Evolutionary conservation across 2,113 vertebrate species (phyloP).

Genomic region (Platysternon megacephalum): DNA sequence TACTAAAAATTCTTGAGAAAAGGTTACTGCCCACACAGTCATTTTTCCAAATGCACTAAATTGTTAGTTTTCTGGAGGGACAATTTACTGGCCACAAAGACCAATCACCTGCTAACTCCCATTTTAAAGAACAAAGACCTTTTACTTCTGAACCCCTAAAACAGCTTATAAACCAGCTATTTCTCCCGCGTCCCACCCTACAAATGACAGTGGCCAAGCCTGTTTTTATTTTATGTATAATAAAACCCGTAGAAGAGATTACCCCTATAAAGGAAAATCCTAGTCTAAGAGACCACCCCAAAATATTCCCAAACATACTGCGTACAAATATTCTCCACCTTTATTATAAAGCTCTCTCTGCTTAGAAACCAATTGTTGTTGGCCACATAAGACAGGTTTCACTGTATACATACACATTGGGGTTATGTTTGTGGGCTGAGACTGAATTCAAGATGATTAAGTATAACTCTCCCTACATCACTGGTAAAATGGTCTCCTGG

Average conservation of each 20-base stretch:
- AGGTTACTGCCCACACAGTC: constrained; percentile 55
- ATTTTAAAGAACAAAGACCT: not conserved
- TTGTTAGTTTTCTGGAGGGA: not conserved
- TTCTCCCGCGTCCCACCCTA: not conserved
- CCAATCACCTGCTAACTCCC: constrained; percentile 44
- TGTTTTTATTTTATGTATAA: not conserved
- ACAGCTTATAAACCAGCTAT: not conserved
- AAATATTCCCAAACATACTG: not conserved
- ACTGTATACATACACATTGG: not conserved
- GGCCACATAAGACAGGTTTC: not conserved
- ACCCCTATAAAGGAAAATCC: not conserved
- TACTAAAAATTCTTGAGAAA: constrained; percentile 58
- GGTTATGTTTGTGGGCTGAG: not conserved
- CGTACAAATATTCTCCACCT: not conserved
- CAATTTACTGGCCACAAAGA: not conserved
- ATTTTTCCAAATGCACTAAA: constrained; percentile 57
- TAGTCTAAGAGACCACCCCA: not conserved
- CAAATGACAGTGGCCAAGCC: not conserved
- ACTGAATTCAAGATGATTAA: not conserved
- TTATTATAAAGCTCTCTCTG: not conserved
- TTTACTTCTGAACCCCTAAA: constrained; percentile 22
- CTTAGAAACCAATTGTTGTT: fast-evolving
- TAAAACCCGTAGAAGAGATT: not conserved
- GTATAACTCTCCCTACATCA: not conserved
- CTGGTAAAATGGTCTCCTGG: not conserved